Base-by-base conservation (phyloP, 2,888 invertebrate genomes). In the Teleogryllus oceanicus region DNA sequence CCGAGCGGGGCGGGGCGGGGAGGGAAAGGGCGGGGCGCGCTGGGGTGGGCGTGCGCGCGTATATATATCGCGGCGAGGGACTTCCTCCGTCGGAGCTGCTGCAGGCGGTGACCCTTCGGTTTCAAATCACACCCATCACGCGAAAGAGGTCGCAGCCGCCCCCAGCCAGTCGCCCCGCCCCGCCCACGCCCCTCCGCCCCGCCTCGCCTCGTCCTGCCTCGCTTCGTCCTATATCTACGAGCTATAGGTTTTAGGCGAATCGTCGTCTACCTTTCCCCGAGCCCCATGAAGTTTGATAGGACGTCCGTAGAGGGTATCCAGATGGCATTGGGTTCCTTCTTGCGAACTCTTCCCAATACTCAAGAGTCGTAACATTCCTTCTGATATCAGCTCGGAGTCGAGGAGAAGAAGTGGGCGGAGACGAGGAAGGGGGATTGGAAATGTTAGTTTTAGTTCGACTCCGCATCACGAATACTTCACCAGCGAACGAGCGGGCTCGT, bases 51-150 rank as follows among this genome's bases (percentile, higher is more conserved):
- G 37, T 37, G 37, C 13, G 16, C n/a, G 62, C 62, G 62, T 62
- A 18, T 62, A 62, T 62, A 62, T 62, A 62, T 62, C 62, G 62
- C 13, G 62, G 37, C 62, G 13, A 3, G 62, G n/a, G 62, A 62
- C 62, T 62, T n/a, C 62, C 62, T 62, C 62, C 62, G 62, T 76
- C 76, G 62, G 77, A 24, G 50, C 4, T 21, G 79, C 24, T 21
- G 79, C 24, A 20, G 78, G 76, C 49, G 76, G 76, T 77, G 80
- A 80, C 77, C 80, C 77, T 80, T 78, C 78, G 80, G 62, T 78
- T 80, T 76, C 77, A 80, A 80, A 80, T 80, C 78, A 80, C 80
- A 80, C 78, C 80, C 78, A 80, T 80, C 80, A 76, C 49, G 51
- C 76, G 76, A 62, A 62, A 62, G 62, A 62, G 62, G 62, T 62